Evolutionary conservation across 2,888 invertebrate species (phyloP), one percentile per base, ranked within the genome.

Genomic region (Diadromus collaris): DNA sequence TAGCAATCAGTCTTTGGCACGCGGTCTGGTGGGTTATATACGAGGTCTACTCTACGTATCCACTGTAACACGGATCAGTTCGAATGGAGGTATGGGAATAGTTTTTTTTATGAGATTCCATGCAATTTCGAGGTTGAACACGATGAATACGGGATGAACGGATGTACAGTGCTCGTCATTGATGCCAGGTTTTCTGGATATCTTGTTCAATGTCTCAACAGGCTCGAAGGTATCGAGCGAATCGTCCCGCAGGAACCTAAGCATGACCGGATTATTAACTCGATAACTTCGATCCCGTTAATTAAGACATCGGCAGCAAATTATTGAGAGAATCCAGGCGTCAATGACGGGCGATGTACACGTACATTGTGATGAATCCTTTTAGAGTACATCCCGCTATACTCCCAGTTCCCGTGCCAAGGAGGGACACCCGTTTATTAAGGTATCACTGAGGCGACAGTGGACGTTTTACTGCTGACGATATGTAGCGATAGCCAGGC

Each of bases 1-100:
- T 75, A 58, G 76, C 78, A 82, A 86, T 87, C 83, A 83, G 81
- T 75, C 84, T 80, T 84, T 84, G 84, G 85, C 86, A 85, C 82
- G 79, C 80, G 72, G 38, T 34, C 54, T 6, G 48, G 24, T 48
- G n/a, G 41, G 32, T 21, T 48, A 29, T 56, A 56, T 44, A 16
- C 21, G 13, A 7, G 7, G 29, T 46, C 32, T 44, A n/a, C 44
- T 32, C 34, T 56, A 32, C 54, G 29, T 56, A 56, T 56, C 27
- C n/a, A n/a, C 24, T 44, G 24, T 32, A 21, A 32, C 19, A 6
- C 27, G 46, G 46, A 73, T 65, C 67, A 48, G 34, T 65, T 73
- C 58, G 46, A 29, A 67, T 48, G 16, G 46, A 32, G 60, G 34
- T 46, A 73, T 60, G 65, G 51, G 65, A 32, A 73, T 65, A 48